Evolutionary conservation across 1,140 invertebrate genomes (phyloP).

Genomic region (Diploscapter pachys): DNA sequence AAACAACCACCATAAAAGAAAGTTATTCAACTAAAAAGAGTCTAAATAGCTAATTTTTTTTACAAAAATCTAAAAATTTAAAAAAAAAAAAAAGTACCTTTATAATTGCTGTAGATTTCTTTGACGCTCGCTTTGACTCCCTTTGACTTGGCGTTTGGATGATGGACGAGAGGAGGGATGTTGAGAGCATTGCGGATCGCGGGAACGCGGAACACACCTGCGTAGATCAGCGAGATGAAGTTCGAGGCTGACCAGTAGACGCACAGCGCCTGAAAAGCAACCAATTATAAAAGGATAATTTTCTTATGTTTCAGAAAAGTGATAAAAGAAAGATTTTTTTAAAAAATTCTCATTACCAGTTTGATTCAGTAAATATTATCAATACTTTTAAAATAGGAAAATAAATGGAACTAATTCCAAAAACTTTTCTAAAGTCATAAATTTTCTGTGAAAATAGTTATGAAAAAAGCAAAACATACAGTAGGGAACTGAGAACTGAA

Average conservation of each 20-base stretch:
- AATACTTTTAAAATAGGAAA: neutral
- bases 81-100: conserved; percentile 17
- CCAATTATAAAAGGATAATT: no score
- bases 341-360: neutral
- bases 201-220: conserved; percentile 73
- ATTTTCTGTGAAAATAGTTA: neutral
- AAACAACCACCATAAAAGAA: neutral
- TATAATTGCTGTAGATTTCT: conserved; percentile 44
- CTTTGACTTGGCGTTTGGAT: conserved; percentile 60
- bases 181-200: conserved; percentile 71
- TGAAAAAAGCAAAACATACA: conserved; percentile 63
- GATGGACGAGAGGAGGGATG: conserved; percentile 70
- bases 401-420: neutral
- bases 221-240: conserved; percentile 80
- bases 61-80: neutral
- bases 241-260: conserved; percentile 87
- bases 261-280: conserved; percentile 71
- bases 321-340: conserved; percentile 27
- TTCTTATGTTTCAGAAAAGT: neutral
- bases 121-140: conserved; percentile 71
- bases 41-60: neutral
- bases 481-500: conserved; percentile 83
- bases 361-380: neutral
- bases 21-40: conserved; percentile 1
- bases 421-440: neutral